phyloP scores from a whole-genome alignment of 2,797 vertebrate species.

The Simalia tracyae region DNA sequence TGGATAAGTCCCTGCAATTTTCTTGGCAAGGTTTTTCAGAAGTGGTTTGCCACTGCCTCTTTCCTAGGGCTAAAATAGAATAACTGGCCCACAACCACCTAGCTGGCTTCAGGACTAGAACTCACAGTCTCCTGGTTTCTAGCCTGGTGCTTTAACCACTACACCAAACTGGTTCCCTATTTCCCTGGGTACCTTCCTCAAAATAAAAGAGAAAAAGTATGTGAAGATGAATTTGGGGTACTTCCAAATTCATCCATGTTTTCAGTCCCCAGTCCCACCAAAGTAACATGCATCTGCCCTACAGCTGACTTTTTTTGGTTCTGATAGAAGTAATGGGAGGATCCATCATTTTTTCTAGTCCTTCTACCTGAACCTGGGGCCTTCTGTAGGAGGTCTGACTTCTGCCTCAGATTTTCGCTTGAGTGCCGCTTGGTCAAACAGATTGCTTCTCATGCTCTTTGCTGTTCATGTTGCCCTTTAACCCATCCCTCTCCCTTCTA shows the following conservation, averaged over 20 bases:
- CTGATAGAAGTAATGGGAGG: neutral
- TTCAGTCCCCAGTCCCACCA: neutral
- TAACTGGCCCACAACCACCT: neutral
- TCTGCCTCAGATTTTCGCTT: neutral
- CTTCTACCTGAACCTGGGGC: neutral
- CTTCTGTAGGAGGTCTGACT: neutral
- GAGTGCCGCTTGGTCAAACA: rapidly evolving
- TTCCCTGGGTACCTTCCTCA: neutral
- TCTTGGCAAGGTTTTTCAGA: no score
- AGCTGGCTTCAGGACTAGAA: neutral
- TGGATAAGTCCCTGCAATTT: no score
- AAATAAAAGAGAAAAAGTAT: neutral
- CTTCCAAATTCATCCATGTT: neutral
- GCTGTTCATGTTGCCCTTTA: neutral
- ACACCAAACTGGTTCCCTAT: neutral
- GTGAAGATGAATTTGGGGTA: neutral
- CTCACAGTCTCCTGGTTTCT: neutral
- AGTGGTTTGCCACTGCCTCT: no score
- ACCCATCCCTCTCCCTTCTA: rapidly evolving
- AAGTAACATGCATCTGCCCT: neutral
- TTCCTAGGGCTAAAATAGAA: neutral
- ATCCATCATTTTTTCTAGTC: neutral
- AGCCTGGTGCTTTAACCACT: neutral
- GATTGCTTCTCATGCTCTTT: neutral
- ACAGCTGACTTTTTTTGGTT: neutral